These are phyloP conservation scores for Peromyscus eremicus DNA, from an alignment of 2,797 vertebrate species.

Conservation along the genomic window DNA sequence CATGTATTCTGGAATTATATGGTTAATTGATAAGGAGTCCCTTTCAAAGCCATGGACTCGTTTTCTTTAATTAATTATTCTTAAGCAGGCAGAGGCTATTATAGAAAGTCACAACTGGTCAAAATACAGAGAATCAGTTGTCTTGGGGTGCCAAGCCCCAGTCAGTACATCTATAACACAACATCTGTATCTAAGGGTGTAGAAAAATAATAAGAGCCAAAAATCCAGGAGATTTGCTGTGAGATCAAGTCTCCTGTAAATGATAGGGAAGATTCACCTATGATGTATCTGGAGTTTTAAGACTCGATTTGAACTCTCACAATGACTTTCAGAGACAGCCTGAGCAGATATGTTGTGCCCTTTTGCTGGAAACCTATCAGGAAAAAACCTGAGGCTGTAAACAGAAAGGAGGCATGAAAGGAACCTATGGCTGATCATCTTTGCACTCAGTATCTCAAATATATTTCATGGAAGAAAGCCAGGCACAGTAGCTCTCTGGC, in stretches of 20 bases:
- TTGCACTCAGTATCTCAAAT: neutral
- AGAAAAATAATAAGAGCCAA: neutral
- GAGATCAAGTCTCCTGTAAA: neutral
- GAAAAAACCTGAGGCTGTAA: neutral
- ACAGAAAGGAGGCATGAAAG: neutral
- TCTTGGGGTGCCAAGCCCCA: neutral
- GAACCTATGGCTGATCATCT: neutral
- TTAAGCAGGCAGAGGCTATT: neutral
- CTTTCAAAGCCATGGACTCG: neutral
- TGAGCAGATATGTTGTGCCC: rapidly evolving
- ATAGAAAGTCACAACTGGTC: neutral
- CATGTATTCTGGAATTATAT: neutral
- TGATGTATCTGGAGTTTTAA: neutral
- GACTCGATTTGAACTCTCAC: neutral
- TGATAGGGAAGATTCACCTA: neutral
- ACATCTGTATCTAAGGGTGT: neutral
- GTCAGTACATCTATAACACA: neutral
- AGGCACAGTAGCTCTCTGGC: neutral
- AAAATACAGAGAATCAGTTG: neutral
- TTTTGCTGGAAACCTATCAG: neutral
- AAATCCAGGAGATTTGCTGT: neutral
- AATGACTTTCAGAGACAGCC: neutral
- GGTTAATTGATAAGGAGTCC: neutral
- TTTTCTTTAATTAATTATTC: neutral
- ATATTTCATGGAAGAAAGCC: conserved; percentile 27